Percentiles rank a stretch among this genome's conserved stretches.
phyloP scores from a whole-genome alignment of 2,888 invertebrate species.

The Hecatera dysodea region DNA sequence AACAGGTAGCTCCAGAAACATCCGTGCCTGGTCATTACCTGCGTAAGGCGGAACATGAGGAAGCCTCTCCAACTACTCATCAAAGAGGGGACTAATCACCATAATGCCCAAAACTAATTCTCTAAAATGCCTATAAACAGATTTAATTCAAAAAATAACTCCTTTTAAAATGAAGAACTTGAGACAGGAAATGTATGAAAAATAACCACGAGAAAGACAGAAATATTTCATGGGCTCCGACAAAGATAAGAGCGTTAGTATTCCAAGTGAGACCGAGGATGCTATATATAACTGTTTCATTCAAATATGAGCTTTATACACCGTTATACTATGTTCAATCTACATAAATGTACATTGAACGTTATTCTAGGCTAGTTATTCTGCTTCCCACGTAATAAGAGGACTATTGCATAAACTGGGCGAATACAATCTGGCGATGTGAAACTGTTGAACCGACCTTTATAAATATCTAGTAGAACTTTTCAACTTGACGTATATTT shows the following conservation, averaged over 20 bases:
- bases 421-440: background rate
- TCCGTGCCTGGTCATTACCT: no score
- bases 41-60: no score
- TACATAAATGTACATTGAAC: background rate
- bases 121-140: background rate
- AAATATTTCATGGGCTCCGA: conserved; percentile 40
- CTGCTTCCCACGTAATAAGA: background rate
- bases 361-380: conserved; percentile 13
- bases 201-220: conserved; percentile 19
- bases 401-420: background rate
- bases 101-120: no score
- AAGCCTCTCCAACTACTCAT: no score
- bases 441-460: background rate
- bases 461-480: background rate
- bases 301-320: conserved; percentile 52
- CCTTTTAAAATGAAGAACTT: conserved; percentile 2
- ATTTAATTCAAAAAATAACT: background rate
- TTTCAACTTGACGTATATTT: background rate
- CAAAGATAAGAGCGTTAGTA: conserved; percentile 45
- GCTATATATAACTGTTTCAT: conserved; percentile 55
- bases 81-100: no score
- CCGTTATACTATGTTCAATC: no score
- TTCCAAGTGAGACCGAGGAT: conserved; percentile 36
- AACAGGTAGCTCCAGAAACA: no score
- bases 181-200: conserved; percentile 28